phyloP scores from a whole-genome alignment of 2,797 vertebrate genomes.

The Lutjanus argentimaculatus region DNA sequence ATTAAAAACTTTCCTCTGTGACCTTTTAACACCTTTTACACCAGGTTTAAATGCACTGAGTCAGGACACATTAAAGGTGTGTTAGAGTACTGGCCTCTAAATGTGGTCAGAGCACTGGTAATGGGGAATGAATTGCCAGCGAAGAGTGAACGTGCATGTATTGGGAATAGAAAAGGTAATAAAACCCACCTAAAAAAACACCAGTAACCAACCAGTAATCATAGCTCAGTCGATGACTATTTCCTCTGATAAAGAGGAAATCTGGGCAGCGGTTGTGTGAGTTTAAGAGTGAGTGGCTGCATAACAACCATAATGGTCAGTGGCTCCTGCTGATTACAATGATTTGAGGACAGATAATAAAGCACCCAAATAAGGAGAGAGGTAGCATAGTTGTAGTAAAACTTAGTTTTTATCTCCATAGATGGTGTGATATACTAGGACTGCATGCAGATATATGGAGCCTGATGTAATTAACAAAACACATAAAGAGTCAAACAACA shows the following conservation, averaged over 20 bases:
- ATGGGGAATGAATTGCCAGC: slow-evolving; percentile 25
- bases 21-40: slow-evolving; percentile 29
- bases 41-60: slow-evolving; percentile 7
- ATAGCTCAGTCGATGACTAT: slow-evolving; percentile 40
- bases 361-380: slow-evolving; percentile 50
- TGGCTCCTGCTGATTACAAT: slow-evolving; percentile 29
- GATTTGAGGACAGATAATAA: slow-evolving; percentile 35
- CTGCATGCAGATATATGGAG: slow-evolving; percentile 5
- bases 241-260: slow-evolving; percentile 58
- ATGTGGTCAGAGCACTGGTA: slow-evolving; percentile 26
- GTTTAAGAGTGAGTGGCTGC: slow-evolving; percentile 22
- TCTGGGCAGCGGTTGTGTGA: slow-evolving; percentile 10
- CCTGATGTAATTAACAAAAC: neutral
- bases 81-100: neutral
- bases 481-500: slow-evolving; percentile 7
- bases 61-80: slow-evolving; percentile 14
- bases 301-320: slow-evolving; percentile 51
- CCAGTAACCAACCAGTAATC: slow-evolving; percentile 38
- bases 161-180: slow-evolving; percentile 24
- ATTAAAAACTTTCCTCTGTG: slow-evolving; percentile 8
- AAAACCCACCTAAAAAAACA: slow-evolving; percentile 18
- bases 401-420: slow-evolving; percentile 28
- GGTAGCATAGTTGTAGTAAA: slow-evolving; percentile 32
- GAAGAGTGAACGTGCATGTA: slow-evolving; percentile 12
- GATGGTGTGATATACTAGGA: slow-evolving; percentile 10